These are phyloP conservation scores for Conistra vaccinii DNA, from an alignment of 2,888 invertebrate genomes.

Conservation along the genomic window DNA sequence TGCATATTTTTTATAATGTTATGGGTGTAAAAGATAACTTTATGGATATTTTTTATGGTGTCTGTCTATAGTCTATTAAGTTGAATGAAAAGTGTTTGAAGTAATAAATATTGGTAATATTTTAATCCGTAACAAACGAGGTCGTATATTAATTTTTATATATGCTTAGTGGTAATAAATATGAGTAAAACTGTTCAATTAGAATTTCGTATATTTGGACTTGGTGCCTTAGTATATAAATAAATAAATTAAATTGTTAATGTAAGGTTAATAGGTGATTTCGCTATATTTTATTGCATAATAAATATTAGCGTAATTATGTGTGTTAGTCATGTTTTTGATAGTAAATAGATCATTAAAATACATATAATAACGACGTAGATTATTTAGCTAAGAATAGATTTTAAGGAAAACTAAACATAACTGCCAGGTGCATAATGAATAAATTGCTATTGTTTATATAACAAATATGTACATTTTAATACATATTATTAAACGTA, in stretches of 20 bases:
- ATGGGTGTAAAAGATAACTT: conserved; percentile 18
- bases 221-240: too few species aligned
- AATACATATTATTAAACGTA: background rate
- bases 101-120: conserved; percentile 4
- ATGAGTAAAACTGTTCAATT: background rate
- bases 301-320: background rate
- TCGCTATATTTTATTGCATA: background rate
- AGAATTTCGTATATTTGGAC: too few species aligned
- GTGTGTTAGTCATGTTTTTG: conserved; percentile 3
- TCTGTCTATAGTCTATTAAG: conserved; percentile 1
- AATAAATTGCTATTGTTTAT: background rate
- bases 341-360: conserved; percentile 6
- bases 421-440: background rate
- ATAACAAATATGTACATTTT: background rate
- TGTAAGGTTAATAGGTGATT: background rate
- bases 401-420: conserved; percentile 11
- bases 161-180: background rate
- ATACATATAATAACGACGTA: background rate
- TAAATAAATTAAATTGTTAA: background rate
- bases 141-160: conserved; percentile 5
- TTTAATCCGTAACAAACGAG: conserved; percentile 8
- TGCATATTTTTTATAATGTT: conserved; percentile 36
- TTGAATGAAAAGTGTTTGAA: conserved; percentile 18
- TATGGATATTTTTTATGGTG: conserved; percentile 22
- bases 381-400: background rate